Conservation (phyloP, 2,888 invertebrate genomes). For the Agrenia bidenticulata region DNA sequence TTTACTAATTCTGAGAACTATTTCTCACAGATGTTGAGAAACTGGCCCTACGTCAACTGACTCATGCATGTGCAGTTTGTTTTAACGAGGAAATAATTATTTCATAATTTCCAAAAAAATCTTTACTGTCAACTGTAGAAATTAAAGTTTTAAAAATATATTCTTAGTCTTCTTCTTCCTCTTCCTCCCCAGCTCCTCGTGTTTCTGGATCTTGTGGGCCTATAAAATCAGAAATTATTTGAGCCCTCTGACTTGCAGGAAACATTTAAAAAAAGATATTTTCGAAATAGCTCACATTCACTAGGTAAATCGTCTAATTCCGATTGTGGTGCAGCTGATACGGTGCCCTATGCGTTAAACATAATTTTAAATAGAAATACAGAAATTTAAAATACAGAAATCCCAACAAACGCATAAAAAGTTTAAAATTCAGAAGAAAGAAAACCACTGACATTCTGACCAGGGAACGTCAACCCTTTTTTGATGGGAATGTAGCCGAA, state of each 20-base stretch:
- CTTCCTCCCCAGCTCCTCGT: conserved; percentile 6
- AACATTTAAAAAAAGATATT: background rate
- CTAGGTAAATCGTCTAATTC: conserved; percentile 3
- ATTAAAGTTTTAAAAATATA: background rate
- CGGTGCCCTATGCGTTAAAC: conserved; percentile 7
- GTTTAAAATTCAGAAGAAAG: background rate
- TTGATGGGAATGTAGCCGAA: conserved; percentile 87
- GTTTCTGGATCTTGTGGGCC: conserved; percentile 14
- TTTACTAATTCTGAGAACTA: no score
- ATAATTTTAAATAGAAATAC: background rate
- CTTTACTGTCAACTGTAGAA: no score
- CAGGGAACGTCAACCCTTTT: conserved; percentile 79
- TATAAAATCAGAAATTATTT: background rate
- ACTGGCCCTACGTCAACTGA: no score
- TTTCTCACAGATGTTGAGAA: no score
- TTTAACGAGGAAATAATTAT: no score
- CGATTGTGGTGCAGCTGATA: background rate
- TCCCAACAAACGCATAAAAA: background rate
- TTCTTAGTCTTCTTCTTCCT: conserved; percentile 10
- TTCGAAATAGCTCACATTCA: conserved; percentile 1
- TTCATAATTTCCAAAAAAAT: no score
- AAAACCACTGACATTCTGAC: no score
- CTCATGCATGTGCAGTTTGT: no score
- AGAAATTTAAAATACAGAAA: background rate
- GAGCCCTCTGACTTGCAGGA: background rate